Evolutionary conservation across 2,888 invertebrate genomes (phyloP).

Genomic region (Hirtodrosophila duncani): DNA sequence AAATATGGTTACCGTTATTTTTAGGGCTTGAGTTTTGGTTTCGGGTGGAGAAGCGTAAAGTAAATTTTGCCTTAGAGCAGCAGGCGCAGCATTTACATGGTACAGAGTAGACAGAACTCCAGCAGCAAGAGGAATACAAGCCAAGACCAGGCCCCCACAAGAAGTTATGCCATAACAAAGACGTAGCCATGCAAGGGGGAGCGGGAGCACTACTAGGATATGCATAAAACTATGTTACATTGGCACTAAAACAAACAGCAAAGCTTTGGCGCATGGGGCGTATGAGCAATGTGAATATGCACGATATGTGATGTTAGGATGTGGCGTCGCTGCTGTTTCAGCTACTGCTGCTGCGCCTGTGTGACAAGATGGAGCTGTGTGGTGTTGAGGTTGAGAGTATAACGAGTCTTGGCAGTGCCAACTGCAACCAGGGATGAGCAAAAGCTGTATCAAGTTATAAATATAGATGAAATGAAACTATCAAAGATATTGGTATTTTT

Average conservation of each 20-base stretch:
- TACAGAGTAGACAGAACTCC: conserved; percentile 5
- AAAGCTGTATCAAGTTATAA: too few relatives aligned
- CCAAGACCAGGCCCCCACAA: conserved; percentile 16
- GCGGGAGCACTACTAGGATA: conserved; percentile 57
- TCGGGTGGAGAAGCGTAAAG: conserved; percentile 32
- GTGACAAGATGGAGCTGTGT: conserved; percentile 42
- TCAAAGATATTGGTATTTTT: too few relatives aligned
- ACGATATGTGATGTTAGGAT: conserved; percentile 9
- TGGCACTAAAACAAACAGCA: conserved; percentile 72
- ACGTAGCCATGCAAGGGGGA: conserved; percentile 19
- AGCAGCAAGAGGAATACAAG: conserved; percentile 21
- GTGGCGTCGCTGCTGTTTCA: conserved; percentile 16
- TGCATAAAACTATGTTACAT: conserved; percentile 73
- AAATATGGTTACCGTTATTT: conserved; percentile 47
- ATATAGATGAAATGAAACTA: too few relatives aligned
- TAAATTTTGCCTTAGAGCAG: conserved; percentile 41
- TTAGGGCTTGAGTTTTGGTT: conserved; percentile 34
- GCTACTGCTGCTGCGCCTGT: conserved; percentile 19
- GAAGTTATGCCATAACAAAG: conserved; percentile 36
- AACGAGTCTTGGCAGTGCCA: too few relatives aligned
- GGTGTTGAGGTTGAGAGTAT: too few relatives aligned
- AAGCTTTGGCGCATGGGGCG: conserved; percentile 36
- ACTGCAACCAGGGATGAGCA: too few relatives aligned
- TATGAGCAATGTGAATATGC: conserved; percentile 15
- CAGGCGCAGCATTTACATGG: conserved; percentile 29